Base-by-base conservation (phyloP, 2,888 invertebrate species). In the Sesia bembeciformis region DNA sequence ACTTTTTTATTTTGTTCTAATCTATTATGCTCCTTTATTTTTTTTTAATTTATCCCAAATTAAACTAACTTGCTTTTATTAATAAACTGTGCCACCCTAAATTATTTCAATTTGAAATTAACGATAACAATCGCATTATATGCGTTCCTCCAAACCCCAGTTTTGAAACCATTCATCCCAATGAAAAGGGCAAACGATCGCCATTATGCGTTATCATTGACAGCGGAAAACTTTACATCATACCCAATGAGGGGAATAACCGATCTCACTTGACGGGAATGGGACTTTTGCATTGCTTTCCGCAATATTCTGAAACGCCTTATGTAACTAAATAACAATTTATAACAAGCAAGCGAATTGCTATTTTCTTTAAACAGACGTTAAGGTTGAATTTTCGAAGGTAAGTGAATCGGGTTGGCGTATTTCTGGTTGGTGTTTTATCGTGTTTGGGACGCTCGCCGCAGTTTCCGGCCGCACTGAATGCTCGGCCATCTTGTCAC, bases 401-500 rank as follows among this genome's bases (percentile, higher is more conserved):
- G 43, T 39, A 50, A 41, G 51, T 49, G 46, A 46, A 46, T 8
- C 46, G 40, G 38, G 46, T 49, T 39, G 39, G 49, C 40, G 46
- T 23, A 23, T 23, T 23, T 23, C 23, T 46, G 46, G n/a, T 54
- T 54, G 56, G 74, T 74, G 75, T 78, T 77, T 69, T 80, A 82
- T 83, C 72, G 64, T 61, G 69, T 73, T 68, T 40, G 74, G 76
- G 75, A 71, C 70, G 74, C 69, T 69, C 76, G 74, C 78, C 78
- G 65, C 81, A 81, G 84, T 80, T 84, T 87, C 86, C 87, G 78
- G 77, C 65, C 71, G 75, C 76, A 73, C 73, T 79, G 79, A 82
- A 79, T 77, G 78, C 73, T 67, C 79, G 76, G 85, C 86, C 87
- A 86, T 87, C 86, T 87, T 87, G 86, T 81, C 78, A 77, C 67